phyloP scores from a whole-genome alignment of 2,113 vertebrate species.

The Etheostoma spectabile region DNA sequence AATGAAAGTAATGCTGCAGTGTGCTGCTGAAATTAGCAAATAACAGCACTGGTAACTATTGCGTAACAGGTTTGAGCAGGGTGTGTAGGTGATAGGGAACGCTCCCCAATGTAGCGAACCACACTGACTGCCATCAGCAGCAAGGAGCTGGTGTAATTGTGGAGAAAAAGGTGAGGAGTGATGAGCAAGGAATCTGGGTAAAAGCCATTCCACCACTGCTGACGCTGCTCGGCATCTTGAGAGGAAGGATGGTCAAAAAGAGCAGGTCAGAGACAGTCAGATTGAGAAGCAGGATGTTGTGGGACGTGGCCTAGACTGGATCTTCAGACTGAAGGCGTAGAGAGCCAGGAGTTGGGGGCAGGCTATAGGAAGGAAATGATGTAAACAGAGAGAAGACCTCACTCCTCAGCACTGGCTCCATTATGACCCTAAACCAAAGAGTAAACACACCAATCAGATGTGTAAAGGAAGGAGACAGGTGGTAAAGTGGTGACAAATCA shows the following conservation, averaged over 20 bases:
- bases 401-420: not conserved
- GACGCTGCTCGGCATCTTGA: constrained; percentile 83
- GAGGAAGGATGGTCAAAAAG: constrained; percentile 85
- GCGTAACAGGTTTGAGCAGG: constrained; percentile 60
- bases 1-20: constrained; percentile 84
- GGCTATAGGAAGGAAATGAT: constrained; percentile 81
- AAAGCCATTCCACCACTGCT: constrained; percentile 76
- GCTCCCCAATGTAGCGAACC: constrained; percentile 85
- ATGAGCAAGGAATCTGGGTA: constrained; percentile 79
- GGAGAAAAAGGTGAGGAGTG: constrained; percentile 83
- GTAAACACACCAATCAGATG: not conserved
- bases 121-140: constrained; percentile 85
- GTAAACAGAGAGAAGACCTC: constrained; percentile 79
- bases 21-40: constrained; percentile 80
- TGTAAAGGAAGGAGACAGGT: not conserved
- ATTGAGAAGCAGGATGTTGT: constrained; percentile 87
- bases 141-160: constrained; percentile 88
- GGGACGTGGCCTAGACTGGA: constrained; percentile 64
- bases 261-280: constrained; percentile 85
- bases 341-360: constrained; percentile 87
- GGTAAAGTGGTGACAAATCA: not conserved
- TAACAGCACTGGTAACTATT: constrained; percentile 40
- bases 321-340: constrained; percentile 76
- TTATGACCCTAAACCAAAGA: constrained; percentile 29
- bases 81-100: constrained; percentile 81